Base-by-base conservation (phyloP, 2,113 vertebrate genomes). In the Eonycteris spelaea region DNA sequence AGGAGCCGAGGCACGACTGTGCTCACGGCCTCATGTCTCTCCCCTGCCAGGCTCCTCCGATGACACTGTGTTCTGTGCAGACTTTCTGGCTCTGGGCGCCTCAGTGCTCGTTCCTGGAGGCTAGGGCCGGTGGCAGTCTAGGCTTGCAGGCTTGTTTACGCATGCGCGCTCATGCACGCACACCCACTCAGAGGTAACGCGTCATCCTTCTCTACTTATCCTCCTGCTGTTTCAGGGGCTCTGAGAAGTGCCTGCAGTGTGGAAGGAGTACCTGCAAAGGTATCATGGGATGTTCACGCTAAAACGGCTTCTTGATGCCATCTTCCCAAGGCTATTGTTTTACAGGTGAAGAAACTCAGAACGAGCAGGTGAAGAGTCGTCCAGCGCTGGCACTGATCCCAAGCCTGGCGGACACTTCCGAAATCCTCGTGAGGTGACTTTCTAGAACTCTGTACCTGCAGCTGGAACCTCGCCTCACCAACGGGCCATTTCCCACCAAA, bases 141-240 rank as follows among this genome's bases (percentile, higher is more conserved):
- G 14, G 82, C 89, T 93, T 3, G 8, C 61, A 30, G 89, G 74
- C 90, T 61, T 38, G 71, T 78, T 19, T 59, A 87, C 45, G 79
- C 90, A 61, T 1, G 59, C 43, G 28, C 2, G 0, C 53, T 74
- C 40, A 30, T 15, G 38, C 71, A 10, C 1, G 11, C 77, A 57
- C 43, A 68, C 22, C 15, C 80, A 38, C 95, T 61, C 30, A 10
- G 51, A 75, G 85, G 5, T 26, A 53, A 67, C 90, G 95, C 15
- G 57, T 96, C 97, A 95, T 67, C 77, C 10, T 57, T 86, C 91
- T 95, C 89, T 95, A 89, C 97, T 95, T 97, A 97, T 73, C 91
- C 70, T 61, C 51, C 48, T 67, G 91, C 97, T 97, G 96, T 94
- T 87, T 95, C 93, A 45, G 88, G 88, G 65, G 85, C 77, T 96